Percentiles rank a stretch among this genome's conserved stretches.
Conservation (phyloP, 2,797 vertebrate genomes). For the Enteromius anoplus region DNA sequence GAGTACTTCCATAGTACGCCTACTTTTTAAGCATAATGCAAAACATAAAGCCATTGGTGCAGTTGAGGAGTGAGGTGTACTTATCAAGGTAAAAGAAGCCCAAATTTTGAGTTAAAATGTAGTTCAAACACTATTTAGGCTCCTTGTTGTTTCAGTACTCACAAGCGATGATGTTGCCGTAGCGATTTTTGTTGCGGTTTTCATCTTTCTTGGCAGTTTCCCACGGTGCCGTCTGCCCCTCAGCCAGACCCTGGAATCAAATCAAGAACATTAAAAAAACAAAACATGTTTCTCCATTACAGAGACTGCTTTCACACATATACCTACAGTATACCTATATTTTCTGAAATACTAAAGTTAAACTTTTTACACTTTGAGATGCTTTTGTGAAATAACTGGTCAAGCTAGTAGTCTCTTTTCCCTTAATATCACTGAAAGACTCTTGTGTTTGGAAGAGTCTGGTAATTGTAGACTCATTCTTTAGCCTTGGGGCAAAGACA, state of each 20-base stretch:
- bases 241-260: conserved; percentile 86
- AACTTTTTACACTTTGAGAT: not conserved
- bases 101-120: not conserved
- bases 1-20: no score
- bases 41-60: not conserved
- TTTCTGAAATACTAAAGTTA: not conserved
- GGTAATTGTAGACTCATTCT: conserved; percentile 25
- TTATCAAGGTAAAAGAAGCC: not conserved
- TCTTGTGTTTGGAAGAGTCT: conserved; percentile 7
- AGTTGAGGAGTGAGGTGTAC: not conserved
- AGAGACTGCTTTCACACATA: conserved; percentile 30
- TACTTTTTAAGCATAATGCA: not conserved
- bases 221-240: conserved; percentile 97
- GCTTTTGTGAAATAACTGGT: conserved; percentile 14
- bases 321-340: not conserved
- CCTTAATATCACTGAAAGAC: conserved; percentile 8
- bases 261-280: conserved; percentile 30
- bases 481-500: conserved; percentile 35
- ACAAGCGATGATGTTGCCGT: conserved; percentile 99
- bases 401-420: not conserved
- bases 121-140: not conserved
- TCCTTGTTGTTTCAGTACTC: conserved; percentile 74
- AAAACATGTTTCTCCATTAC: conserved; percentile 13
- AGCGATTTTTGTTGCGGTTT: conserved; percentile 98
- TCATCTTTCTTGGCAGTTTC: conserved; percentile 97